Evolutionary conservation across 2,797 vertebrate genomes (phyloP).

Genomic region (Pantherophis vulpinus): DNA sequence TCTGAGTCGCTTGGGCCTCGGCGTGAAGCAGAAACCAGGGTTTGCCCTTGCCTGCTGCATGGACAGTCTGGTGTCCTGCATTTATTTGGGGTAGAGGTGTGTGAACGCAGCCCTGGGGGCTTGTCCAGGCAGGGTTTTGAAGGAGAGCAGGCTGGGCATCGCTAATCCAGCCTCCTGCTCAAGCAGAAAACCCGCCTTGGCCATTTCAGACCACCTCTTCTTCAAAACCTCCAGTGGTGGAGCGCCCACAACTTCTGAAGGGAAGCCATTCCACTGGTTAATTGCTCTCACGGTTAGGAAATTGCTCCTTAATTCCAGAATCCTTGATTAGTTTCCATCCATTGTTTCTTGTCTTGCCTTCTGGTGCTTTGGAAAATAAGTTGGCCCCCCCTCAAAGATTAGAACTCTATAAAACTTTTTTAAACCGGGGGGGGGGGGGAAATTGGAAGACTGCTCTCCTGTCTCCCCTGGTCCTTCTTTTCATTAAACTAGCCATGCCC

Average conservation of each 20-base stretch:
- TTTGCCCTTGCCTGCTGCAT: neutral
- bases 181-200: no score
- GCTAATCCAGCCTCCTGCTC: neutral
- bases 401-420: no score
- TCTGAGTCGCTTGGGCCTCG: neutral
- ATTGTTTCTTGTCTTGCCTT: neutral
- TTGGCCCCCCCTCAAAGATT: neutral
- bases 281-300: neutral
- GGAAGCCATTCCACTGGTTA: neutral
- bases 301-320: neutral
- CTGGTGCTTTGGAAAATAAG: neutral
- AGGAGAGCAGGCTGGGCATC: neutral
- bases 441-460: neutral
- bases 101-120: neutral
- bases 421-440: no score
- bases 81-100: neutral
- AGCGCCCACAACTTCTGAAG: no score
- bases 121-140: neutral
- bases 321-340: neutral
- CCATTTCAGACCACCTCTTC: neutral
- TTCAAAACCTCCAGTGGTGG: neutral
- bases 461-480: neutral
- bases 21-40: neutral
- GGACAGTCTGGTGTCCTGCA: neutral
- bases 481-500: neutral